These are phyloP conservation scores for Cantharis nigra DNA, from an alignment of 2,888 invertebrate genomes.

Conservation along the genomic window DNA sequence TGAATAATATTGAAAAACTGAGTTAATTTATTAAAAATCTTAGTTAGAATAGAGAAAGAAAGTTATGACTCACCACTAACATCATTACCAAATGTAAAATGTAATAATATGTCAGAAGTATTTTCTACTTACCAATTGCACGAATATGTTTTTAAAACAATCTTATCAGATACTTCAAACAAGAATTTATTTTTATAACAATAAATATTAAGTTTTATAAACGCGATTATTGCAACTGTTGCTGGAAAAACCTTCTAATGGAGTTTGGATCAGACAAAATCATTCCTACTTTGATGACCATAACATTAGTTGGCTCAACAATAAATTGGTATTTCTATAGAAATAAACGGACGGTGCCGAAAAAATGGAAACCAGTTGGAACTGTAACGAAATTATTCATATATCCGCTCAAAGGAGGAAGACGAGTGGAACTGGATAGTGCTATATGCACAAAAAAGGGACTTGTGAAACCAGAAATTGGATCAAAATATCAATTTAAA, in stretches of 20 bases:
- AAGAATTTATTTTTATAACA: too few species aligned
- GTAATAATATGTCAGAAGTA: too few species aligned
- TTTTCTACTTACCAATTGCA: too few species aligned
- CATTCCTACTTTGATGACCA: not conserved
- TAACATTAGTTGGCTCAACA: not conserved
- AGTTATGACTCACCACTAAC: too few species aligned
- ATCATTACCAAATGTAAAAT: too few species aligned
- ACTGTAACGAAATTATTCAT: slow-evolving; percentile 46
- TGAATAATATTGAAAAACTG: too few species aligned
- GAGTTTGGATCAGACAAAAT: not conserved
- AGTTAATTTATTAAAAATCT: too few species aligned
- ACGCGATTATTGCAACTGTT: too few species aligned
- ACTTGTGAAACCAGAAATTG: slow-evolving; percentile 34
- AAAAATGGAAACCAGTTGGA: slow-evolving; percentile 47
- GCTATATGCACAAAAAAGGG: slow-evolving; percentile 49
- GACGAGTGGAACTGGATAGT: slow-evolving; percentile 42
- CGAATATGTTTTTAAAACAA: too few species aligned
- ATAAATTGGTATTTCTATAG: slow-evolving; percentile 32
- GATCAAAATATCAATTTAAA: slow-evolving; percentile 24
- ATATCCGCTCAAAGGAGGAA: slow-evolving; percentile 55
- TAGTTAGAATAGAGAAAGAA: too few species aligned
- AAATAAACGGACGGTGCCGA: slow-evolving; percentile 42
- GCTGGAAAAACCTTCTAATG: not conserved
- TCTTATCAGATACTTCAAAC: too few species aligned
- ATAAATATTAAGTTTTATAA: too few species aligned